Base-by-base conservation (phyloP, 1,140 invertebrate genomes). In the Bombus cullumanus region DNA sequence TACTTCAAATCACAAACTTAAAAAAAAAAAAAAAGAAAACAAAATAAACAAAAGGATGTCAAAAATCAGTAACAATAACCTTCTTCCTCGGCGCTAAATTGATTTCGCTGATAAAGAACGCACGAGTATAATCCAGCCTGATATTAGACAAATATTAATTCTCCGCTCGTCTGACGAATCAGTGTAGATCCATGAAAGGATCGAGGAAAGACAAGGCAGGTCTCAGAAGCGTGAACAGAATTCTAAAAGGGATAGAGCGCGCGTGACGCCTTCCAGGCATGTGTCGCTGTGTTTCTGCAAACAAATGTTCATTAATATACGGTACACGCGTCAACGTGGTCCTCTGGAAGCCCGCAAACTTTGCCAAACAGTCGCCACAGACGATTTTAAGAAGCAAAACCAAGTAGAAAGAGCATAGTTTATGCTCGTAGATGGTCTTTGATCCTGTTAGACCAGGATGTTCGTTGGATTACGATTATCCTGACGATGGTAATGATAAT, bases 241-340 rank as follows among this genome's bases (percentile, higher is more conserved):
- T 83, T n/a, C 18, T 15, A 8, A 22, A 74, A 22, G 37, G 12
- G 1, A n/a, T 12, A 47, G 25, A 15, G 12, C 22, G 8, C 53
- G 28, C 66, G 64, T 25, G 34, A 13, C 68, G 57, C 78, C 66
- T 69, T 69, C 31, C 47, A 25, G 34, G 28, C 37, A 18, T 22
- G 10, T 34, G 68, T 41, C 39, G 25, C 25, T 59, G 43, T 37
- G 18, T 66, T 34, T n/a, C 59, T 62, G 59, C 59, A 47, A 62
- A 62, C 59, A 62, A 62, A 28, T 31, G 6, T 28, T 25, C 25
- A 57, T 83, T 83, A 69, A 68, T 68, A 83, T 68, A 47, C 73
- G 43, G 18, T 6, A 47, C 81, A 76, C 73, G 81, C 31, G 81
- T 25, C 25, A 1, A 41, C 37, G 18, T 3, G 15, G 53, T 28